Base-by-base conservation (phyloP, 2,888 invertebrate species). In the Leptopilina syphax region DNA sequence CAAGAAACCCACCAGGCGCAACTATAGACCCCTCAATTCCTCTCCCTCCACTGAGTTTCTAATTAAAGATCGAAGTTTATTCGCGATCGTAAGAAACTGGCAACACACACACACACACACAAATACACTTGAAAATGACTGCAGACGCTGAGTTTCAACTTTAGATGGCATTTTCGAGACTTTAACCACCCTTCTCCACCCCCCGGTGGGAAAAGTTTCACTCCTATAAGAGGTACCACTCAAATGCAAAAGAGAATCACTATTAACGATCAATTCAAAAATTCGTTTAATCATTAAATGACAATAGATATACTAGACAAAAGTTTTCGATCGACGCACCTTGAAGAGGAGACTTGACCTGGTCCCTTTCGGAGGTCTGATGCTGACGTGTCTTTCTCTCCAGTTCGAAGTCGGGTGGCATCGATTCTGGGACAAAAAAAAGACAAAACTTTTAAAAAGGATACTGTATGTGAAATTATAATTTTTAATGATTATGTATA, bases 351-450 rank as follows among this genome's bases (percentile, higher is more conserved):
- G 97, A 96, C 92, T 97, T 97, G 79, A 97, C 96, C 86, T 92
- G 92, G 90, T 97, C 97, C 85, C 96, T 94, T 90, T 97, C 97
- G 91, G 95, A 93, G 84, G 94, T 93, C 86, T 95, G 95, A 88
- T 96, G 96, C 89, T 96, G 96, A 84, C 97, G 95, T 70, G 95
- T 95, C 92, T 97, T 97, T 92, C 97, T 95, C 92, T 97, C 97
- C 95, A 97, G 94, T 93, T 97, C 97, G 90, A 97, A 93, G 93
- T 97, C 97, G 85, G 96, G 96, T 89, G 96, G 96, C 89, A 97
- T 93, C 81, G 96, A 95, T 93, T 97, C 97, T 97, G 94, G 84
- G 93, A 94, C 92, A 92, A 93, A 93, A 86, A 87, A 85, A 83
- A 80, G 83, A 85, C 82, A 80, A 84, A 82, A 79, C 47, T 68